phyloP scores from a whole-genome alignment of 2,888 invertebrate genomes.

The Protonemura montana region DNA sequence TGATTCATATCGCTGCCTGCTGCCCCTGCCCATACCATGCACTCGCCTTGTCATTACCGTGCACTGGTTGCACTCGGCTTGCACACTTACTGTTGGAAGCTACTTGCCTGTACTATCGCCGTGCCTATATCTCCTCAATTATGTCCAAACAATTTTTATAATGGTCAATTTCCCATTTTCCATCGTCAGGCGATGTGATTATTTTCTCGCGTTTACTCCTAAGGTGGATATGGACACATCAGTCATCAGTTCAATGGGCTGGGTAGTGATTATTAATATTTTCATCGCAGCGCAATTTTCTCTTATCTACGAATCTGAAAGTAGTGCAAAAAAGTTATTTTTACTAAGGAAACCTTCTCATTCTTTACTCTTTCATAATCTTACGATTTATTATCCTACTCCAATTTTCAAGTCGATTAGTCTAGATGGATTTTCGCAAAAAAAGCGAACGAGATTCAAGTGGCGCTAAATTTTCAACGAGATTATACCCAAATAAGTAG shows the following conservation, averaged over 20 bases:
- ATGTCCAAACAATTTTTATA: background rate
- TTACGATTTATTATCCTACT: background rate
- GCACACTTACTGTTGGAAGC: background rate
- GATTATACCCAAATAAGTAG: background rate
- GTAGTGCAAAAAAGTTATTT: background rate
- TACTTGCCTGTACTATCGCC: background rate
- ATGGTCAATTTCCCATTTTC: background rate
- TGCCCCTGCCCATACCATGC: background rate
- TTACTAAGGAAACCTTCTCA: background rate
- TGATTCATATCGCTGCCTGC: background rate
- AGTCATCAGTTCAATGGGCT: background rate
- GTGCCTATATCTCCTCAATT: background rate
- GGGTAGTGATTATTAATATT: background rate
- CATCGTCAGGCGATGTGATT: background rate
- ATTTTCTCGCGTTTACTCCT: background rate
- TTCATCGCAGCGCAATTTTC: background rate
- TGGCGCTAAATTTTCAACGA: background rate
- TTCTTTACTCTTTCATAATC: background rate
- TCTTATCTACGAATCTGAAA: background rate
- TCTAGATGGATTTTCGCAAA: background rate
- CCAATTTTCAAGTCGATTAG: background rate
- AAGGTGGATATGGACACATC: background rate
- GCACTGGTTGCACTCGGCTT: background rate
- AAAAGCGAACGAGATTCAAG: background rate
- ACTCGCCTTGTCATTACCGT: background rate